phyloP scores from a whole-genome alignment of 2,888 invertebrate species.

The Philereme transversata region DNA sequence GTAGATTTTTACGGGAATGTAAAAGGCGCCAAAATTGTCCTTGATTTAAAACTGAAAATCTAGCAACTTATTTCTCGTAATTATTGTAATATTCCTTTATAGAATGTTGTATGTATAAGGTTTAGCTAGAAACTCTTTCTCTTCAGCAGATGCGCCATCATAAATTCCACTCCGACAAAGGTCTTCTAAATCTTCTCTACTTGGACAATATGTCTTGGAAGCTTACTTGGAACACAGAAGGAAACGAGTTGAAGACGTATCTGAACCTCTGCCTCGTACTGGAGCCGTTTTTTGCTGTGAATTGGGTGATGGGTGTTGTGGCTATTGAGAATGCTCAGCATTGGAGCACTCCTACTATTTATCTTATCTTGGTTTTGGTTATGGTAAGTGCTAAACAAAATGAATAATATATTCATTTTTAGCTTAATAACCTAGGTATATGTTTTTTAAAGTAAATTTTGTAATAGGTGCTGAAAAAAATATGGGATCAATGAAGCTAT shows the following conservation, averaged over 20 bases:
- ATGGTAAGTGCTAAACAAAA: slow-evolving; percentile 72
- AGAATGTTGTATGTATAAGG: no score
- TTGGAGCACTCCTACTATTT: slow-evolving; percentile 84
- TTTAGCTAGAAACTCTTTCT: background rate
- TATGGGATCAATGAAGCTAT: no score
- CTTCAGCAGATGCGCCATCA: slow-evolving; percentile 44
- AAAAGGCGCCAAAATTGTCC: slow-evolving; percentile 4
- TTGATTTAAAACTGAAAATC: background rate
- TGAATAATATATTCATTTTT: no score
- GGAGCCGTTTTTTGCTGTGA: slow-evolving; percentile 88
- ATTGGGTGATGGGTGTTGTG: slow-evolving; percentile 90
- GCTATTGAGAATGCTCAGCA: slow-evolving; percentile 88
- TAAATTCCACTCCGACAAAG: slow-evolving; percentile 63
- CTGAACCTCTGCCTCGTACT: slow-evolving; percentile 86
- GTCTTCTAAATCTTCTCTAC: slow-evolving; percentile 67
- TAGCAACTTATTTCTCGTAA: no score
- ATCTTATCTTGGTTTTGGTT: slow-evolving; percentile 80
- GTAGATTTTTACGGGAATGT: background rate
- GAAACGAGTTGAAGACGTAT: slow-evolving; percentile 84
- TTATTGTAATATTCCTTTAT: no score
- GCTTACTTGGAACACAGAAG: slow-evolving; percentile 76
- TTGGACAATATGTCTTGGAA: slow-evolving; percentile 78
- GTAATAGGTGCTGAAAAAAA: no score
- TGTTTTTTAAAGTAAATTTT: no score
- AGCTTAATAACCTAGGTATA: no score